Conservation (phyloP, 1,140 invertebrate species). For the Popillia japonica region DNA sequence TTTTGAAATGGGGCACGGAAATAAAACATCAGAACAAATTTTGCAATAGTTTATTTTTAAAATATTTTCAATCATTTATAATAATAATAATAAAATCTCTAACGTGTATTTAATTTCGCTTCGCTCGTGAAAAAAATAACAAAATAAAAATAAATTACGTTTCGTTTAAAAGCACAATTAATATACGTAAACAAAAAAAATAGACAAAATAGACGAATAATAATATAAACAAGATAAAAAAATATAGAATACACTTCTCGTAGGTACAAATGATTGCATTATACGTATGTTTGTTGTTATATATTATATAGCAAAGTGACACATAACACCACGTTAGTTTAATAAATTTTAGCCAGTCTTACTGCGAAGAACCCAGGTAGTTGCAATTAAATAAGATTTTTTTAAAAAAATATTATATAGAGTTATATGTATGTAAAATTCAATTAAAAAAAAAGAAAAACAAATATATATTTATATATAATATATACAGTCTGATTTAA, state of each 20-base stretch:
- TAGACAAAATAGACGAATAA: not conserved
- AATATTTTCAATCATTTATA: slow-evolving; percentile 14
- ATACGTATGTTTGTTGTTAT: not conserved
- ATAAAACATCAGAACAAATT: not conserved
- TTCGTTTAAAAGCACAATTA: not conserved
- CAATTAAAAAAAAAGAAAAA: slow-evolving; percentile 2
- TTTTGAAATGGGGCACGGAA: not conserved
- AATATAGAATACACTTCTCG: not conserved
- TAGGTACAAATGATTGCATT: not conserved
- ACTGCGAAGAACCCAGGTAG: not conserved
- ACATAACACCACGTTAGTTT: slow-evolving; percentile 12
- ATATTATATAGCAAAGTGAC: slow-evolving; percentile 15
- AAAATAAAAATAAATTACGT: slow-evolving; percentile 28
- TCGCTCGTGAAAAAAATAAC: not conserved
- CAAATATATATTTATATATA: not conserved
- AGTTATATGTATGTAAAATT: slow-evolving; percentile 1
- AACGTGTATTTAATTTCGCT: not conserved
- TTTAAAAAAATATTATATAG: slow-evolving; percentile 20
- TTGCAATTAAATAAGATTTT: too few species aligned
- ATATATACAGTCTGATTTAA: not conserved
- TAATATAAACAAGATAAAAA: not conserved
- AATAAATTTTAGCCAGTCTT: not conserved
- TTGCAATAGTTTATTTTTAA: slow-evolving; percentile 21
- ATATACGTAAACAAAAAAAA: not conserved
- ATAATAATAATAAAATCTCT: slow-evolving; percentile 24